Base-by-base conservation (phyloP, 2,113 vertebrate genomes). In the Marcusenius ussheri region DNA sequence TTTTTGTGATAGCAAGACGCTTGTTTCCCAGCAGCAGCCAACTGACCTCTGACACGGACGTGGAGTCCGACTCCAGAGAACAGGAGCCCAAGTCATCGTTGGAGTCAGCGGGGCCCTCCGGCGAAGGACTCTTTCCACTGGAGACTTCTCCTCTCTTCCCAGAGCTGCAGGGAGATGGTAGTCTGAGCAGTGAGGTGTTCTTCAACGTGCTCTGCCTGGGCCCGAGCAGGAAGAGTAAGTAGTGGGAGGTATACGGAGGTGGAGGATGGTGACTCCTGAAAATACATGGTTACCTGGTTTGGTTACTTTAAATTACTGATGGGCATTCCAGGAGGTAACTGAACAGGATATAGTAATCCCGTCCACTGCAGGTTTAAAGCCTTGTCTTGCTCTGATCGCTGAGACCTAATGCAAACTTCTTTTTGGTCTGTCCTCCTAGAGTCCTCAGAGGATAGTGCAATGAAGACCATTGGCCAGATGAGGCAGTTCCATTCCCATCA, bases 401-500 rank as follows among this genome's bases (percentile, higher is more conserved):
- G 3, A 49, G 9, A 50, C 56, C 56, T 27, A 8, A 35, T 62
- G 21, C 45, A 21, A 21, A 49, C 35, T 35, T 62, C 5, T 19
- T 31, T 39, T 24, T 31, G 24, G 9, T 66, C 80, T 84, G n/a
- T 27, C 56, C 39, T 21, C 51, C 35, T 62, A 92, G 90, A 94
- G 90, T 94, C 93, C 83, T 91, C 91, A 89, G 95, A 96, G 0
- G 83, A 90, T 21, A 51, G 90, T 45, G 42, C 92, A 1, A 53
- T 93, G n/a, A 96, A 95, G 91, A 95, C 94, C 89, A 94, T 96
- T 88, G 86, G 90, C 87, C 94, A 95, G 91, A 94, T 95, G 90
- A 93, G 96, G 13, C 96, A 96, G 90, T 96, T 96, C 92, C 95
- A 96, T 92, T 96, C 96, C 58, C 96, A 96, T 91, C 95, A 96